Conservation (phyloP, 2,797 vertebrate genomes). For the Rousettus madagascariensis region DNA sequence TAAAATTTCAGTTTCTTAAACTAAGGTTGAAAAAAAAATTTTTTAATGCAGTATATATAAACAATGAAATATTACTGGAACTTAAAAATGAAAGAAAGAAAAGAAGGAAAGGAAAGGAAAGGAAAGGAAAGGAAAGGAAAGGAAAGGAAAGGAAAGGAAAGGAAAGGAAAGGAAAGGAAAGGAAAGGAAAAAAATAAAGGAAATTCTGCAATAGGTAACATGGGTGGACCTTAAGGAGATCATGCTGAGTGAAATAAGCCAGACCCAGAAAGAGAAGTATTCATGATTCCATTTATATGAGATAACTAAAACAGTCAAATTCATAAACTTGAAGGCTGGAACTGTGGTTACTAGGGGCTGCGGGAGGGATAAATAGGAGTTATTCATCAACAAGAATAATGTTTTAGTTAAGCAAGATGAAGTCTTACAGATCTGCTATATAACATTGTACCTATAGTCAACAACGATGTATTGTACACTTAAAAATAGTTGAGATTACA, state of each 20-base stretch:
- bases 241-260: neutral
- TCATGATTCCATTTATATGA: neutral
- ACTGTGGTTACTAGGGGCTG: neutral
- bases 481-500: neutral
- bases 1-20: neutral
- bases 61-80: neutral
- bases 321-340: neutral
- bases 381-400: neutral
- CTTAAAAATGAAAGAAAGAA: conserved; percentile 9
- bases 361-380: neutral
- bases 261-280: neutral
- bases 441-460: neutral
- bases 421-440: neutral
- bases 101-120: no score
- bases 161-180: no score
- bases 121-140: no score
- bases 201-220: neutral
- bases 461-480: neutral
- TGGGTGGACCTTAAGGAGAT: neutral
- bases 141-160: no score
- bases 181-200: neutral
- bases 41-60: neutral
- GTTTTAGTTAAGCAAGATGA: neutral
- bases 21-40: neutral
- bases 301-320: neutral